Percentiles rank a stretch among this genome's conserved stretches.
Conservation (phyloP, 2,888 invertebrate species). For the Sylvicola cinctus region DNA sequence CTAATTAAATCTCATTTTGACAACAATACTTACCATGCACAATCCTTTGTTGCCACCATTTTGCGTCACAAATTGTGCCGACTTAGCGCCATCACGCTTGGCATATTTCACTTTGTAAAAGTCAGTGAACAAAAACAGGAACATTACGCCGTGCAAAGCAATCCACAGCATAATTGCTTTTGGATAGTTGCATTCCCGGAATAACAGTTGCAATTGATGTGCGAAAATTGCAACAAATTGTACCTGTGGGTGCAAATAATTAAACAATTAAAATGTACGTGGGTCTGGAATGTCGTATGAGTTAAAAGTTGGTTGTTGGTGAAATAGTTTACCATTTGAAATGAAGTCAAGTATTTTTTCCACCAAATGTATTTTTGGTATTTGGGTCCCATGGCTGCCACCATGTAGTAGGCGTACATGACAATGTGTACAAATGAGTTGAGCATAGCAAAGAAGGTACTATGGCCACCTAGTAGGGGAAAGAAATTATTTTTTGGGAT, state of each 20-base stretch:
- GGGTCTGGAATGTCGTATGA: too few relatives aligned
- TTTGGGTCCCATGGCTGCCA: slow-evolving; percentile 81
- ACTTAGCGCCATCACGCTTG: slow-evolving; percentile 6
- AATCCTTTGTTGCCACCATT: slow-evolving; percentile 24
- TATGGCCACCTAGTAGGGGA: slow-evolving; percentile 85
- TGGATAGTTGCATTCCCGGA: slow-evolving; percentile 82
- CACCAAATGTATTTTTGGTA: slow-evolving; percentile 94
- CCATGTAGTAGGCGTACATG: slow-evolving; percentile 95
- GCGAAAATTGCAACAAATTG: slow-evolving; percentile 84
- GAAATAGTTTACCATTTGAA: slow-evolving; percentile 63
- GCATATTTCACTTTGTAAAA: slow-evolving; percentile 74
- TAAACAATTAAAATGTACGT: slow-evolving; percentile 1
- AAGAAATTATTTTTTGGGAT: slow-evolving; percentile 12
- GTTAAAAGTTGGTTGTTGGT: not conserved
- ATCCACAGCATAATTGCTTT: slow-evolving; percentile 85
- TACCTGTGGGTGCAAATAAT: slow-evolving; percentile 31
- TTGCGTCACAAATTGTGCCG: slow-evolving; percentile 11
- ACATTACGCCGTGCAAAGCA: slow-evolving; percentile 80
- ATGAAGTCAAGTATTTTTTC: slow-evolving; percentile 87
- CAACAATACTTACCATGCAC: slow-evolving; percentile 48
- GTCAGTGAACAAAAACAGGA: slow-evolving; percentile 83
- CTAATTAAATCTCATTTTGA: too few relatives aligned
- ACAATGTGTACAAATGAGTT: slow-evolving; percentile 92
- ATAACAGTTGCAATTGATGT: slow-evolving; percentile 79
- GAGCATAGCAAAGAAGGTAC: slow-evolving; percentile 85